Conservation (phyloP, 1,140 invertebrate species). For the Samia ricini region DNA sequence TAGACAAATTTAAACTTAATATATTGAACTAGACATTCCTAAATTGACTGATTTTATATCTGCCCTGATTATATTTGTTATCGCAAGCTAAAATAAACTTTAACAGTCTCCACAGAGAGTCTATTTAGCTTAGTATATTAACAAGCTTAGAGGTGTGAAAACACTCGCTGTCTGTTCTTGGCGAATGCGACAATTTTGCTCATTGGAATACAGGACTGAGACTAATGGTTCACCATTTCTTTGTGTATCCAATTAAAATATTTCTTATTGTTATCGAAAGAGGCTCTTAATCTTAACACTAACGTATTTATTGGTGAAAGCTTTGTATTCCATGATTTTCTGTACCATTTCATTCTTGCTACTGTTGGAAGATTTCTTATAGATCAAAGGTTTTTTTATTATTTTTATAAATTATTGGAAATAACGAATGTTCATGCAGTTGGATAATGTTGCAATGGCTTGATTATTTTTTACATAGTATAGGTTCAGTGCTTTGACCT, state of each 20-base stretch:
- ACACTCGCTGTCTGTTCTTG: conserved; percentile 45
- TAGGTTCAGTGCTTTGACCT: no score
- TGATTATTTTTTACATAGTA: no score
- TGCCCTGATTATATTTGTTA: conserved; percentile 22
- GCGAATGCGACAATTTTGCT: conserved; percentile 69
- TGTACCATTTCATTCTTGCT: background rate
- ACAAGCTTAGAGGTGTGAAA: conserved; percentile 49
- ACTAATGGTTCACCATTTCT: conserved; percentile 60
- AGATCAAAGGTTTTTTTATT: background rate
- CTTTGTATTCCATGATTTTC: background rate
- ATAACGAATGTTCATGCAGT: no score
- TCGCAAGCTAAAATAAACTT: conserved; percentile 24
- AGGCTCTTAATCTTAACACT: background rate
- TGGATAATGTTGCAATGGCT: no score
- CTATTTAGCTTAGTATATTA: conserved; percentile 18
- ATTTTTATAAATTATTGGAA: no score
- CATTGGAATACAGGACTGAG: conserved; percentile 62
- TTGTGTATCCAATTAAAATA: conserved; percentile 62
- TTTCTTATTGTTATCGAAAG: conserved; percentile 10
- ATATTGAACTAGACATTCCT: conserved; percentile 51
- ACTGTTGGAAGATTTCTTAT: background rate
- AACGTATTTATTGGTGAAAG: background rate
- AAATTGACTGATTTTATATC: conserved; percentile 57
- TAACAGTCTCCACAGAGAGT: conserved; percentile 34
- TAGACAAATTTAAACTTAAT: conserved; percentile 68